Base-by-base conservation (phyloP, 2,797 vertebrate species). In the Gambelia wislizenii region DNA sequence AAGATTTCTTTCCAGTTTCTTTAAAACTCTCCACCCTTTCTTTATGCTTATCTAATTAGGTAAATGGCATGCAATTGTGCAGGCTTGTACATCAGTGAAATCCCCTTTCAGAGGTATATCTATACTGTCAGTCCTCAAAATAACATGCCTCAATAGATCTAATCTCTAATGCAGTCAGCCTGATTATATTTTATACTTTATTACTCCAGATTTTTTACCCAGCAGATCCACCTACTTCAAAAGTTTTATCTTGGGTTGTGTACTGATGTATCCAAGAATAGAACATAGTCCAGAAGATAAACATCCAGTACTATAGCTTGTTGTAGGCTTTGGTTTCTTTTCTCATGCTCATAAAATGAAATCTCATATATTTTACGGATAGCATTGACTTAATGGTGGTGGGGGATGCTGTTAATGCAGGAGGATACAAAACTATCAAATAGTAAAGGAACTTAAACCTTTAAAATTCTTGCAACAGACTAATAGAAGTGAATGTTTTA, bases 271-370 rank as follows among this genome's bases (percentile, higher is more conserved):
- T 44, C 39, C 72, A 77, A 47, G 74, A 44, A 70, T 47, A 77
- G 27, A 67, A 27, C 76, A 52, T n/a, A 81, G 44, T 16, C 47
- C 42, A 67, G n/a, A 82, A 67, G 44, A 89, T 54, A 49, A 82
- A 67, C 47, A 18, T 86, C 64, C 39, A 64, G 42, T 47, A 44
- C 69, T 76, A 84, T 78, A 54, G 59, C 82, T 93, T 56, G 25
- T 82, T 80, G 85, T 87, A 91, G 87, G 87, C 86, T 88, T 93
- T 47, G 90, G 85, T 85, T 88, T 74, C 77, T 86, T 76, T 93
- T 87, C 79, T 83, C 84, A 59, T 3, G 0, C 77, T 69, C 69
- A 69, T 90, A 89, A 89, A 92, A 92, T 52, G 67, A 0, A 0
- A 18, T 79, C 30, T 27, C 30, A 64, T 89, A 1, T 49, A 12